Evolutionary conservation across 2,888 invertebrate species (phyloP).

Genomic region (Polymixis flavicincta): DNA sequence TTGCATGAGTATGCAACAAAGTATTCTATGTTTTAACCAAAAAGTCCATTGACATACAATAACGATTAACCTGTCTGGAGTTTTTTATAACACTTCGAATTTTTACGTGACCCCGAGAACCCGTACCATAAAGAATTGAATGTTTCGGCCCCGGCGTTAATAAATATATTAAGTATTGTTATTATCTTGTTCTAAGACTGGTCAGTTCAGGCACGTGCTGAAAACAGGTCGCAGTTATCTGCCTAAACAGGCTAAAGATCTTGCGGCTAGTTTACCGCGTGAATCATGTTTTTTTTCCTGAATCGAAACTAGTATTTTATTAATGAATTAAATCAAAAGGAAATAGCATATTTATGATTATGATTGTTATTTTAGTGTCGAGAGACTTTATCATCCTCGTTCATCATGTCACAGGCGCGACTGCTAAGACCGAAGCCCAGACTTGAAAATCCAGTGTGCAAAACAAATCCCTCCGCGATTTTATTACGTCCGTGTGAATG

Average conservation of each 20-base stretch:
- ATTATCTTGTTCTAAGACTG: neutral
- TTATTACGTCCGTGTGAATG: too few species aligned
- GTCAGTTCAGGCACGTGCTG: constrained; percentile 2
- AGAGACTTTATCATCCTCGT: neutral
- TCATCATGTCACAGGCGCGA: too few species aligned
- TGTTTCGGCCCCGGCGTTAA: neutral
- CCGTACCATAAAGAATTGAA: neutral
- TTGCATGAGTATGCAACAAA: neutral
- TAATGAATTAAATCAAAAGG: neutral
- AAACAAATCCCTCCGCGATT: too few species aligned
- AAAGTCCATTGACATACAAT: neutral
- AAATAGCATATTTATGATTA: neutral
- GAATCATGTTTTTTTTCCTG: constrained; percentile 9
- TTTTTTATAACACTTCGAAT: constrained; percentile 8
- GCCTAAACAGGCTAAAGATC: neutral
- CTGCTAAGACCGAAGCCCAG: too few species aligned
- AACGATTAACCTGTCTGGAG: neutral
- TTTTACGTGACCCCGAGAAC: constrained; percentile 13
- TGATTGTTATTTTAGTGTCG: neutral
- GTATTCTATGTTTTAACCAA: neutral
- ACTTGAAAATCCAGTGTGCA: too few species aligned
- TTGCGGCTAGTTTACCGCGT: neutral
- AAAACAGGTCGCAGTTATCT: neutral
- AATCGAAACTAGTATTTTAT: neutral
- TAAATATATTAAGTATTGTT: constrained; percentile 4